Percentiles rank a stretch among this genome's conserved stretches.
Evolutionary conservation across 2,888 invertebrate genomes (phyloP).

Genomic region (Dysmachus trigonus): DNA sequence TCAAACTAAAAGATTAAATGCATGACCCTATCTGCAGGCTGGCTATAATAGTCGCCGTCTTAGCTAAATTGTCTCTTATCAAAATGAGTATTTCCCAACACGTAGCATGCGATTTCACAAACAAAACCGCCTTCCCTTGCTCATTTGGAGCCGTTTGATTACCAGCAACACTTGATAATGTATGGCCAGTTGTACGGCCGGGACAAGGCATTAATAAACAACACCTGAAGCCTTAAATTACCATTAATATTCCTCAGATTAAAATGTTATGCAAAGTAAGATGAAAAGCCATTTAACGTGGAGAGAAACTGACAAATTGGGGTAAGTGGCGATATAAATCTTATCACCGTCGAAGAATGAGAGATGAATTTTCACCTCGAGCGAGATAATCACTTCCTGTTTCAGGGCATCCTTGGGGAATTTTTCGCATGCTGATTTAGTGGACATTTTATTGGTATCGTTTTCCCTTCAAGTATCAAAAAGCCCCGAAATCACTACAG

Average conservation of each 20-base stretch:
- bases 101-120: not conserved
- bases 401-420: not conserved
- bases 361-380: slow-evolving; percentile 28
- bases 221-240: slow-evolving; percentile 22
- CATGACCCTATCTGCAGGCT: not conserved
- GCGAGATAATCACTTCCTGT: not conserved
- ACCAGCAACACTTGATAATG: not conserved
- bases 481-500: not conserved
- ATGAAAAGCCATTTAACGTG: slow-evolving; percentile 19
- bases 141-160: not conserved
- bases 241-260: slow-evolving; percentile 36
- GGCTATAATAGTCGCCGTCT: not conserved
- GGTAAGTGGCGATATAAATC: slow-evolving; percentile 30
- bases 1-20: not conserved
- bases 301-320: slow-evolving; percentile 34
- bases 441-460: not conserved
- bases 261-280: slow-evolving; percentile 34
- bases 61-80: not conserved
- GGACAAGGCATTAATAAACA: slow-evolving; percentile 31
- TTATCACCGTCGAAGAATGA: slow-evolving; percentile 8
- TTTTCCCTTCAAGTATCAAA: not conserved
- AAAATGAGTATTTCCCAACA: not conserved
- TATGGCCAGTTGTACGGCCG: not conserved
- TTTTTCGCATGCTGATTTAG: not conserved
- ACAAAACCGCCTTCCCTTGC: not conserved